phyloP scores from a whole-genome alignment of 2,888 invertebrate genomes.

The Morpho deidamia region DNA sequence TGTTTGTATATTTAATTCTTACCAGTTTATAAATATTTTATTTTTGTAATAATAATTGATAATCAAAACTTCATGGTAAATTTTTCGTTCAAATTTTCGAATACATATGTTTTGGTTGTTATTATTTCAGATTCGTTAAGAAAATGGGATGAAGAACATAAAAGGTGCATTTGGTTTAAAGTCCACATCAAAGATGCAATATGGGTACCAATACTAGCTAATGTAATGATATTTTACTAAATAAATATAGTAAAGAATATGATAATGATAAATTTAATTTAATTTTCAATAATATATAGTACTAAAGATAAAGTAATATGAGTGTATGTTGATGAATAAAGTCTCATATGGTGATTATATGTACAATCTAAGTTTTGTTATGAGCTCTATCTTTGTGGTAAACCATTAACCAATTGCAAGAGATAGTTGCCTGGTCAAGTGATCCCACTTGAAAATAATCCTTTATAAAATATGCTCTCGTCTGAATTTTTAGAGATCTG shows the following conservation, averaged over 20 bases:
- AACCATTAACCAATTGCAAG: no score
- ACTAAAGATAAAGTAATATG: no score
- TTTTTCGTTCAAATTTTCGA: not conserved
- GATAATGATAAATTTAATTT: no score
- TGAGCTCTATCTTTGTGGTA: no score
- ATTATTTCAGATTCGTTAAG: constrained; percentile 80
- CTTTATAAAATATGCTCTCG: no score
- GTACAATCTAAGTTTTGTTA: no score
- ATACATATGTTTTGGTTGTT: not conserved
- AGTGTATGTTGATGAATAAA: no score
- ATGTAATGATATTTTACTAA: constrained; percentile 60
- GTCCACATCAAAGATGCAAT: constrained; percentile 83
- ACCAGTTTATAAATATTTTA: not conserved
- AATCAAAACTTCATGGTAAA: not conserved
- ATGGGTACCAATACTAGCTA: constrained; percentile 86
- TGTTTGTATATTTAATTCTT: not conserved
- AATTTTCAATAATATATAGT: no score
- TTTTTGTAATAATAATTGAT: not conserved
- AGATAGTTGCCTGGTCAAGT: no score
- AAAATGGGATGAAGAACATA: constrained; percentile 81
- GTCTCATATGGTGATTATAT: no score
- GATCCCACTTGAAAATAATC: no score
- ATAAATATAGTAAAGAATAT: not conserved
- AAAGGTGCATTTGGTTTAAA: constrained; percentile 89
- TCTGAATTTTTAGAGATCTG: no score